These are phyloP conservation scores for Campodea augens DNA, from an alignment of 1,140 invertebrate species.

Conservation along the genomic window DNA sequence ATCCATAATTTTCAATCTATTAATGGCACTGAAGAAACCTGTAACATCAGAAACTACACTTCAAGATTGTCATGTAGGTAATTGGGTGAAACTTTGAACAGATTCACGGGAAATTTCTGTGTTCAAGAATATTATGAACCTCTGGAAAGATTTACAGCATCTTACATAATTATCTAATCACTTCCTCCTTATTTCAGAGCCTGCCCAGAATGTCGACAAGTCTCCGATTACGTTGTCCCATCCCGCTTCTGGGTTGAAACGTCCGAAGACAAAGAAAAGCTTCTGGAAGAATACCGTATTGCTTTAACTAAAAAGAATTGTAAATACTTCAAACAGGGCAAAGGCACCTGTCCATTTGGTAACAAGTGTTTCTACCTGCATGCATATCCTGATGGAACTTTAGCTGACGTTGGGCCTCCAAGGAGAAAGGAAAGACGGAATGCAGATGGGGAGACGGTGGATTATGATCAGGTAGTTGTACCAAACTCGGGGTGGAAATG, in stretches of 20 bases:
- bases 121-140: too few relatives aligned
- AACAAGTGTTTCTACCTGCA: conserved; percentile 84
- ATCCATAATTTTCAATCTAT: too few relatives aligned
- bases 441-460: conserved; percentile 35
- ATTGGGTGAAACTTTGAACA: too few relatives aligned
- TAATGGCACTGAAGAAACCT: too few relatives aligned
- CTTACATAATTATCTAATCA: too few relatives aligned
- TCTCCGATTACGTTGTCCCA: conserved; percentile 74
- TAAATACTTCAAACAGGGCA: conserved; percentile 67
- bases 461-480: conserved; percentile 38
- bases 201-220: conserved; percentile 69
- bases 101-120: too few relatives aligned
- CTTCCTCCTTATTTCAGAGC: too few relatives aligned
- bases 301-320: conserved; percentile 58
- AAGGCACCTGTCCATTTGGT: conserved; percentile 72
- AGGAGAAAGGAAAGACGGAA: conserved; percentile 32
- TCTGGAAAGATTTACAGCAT: too few relatives aligned
- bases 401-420: conserved; percentile 49
- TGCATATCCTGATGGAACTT: conserved; percentile 55
- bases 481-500: too few relatives aligned
- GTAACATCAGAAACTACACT: too few relatives aligned
- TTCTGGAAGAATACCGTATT: conserved; percentile 59
- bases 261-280: conserved; percentile 64
- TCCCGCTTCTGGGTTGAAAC: conserved; percentile 72
- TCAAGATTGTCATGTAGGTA: too few relatives aligned